These are phyloP conservation scores for Gari tellinella DNA, from an alignment of 2,888 invertebrate species.

Conservation along the genomic window DNA sequence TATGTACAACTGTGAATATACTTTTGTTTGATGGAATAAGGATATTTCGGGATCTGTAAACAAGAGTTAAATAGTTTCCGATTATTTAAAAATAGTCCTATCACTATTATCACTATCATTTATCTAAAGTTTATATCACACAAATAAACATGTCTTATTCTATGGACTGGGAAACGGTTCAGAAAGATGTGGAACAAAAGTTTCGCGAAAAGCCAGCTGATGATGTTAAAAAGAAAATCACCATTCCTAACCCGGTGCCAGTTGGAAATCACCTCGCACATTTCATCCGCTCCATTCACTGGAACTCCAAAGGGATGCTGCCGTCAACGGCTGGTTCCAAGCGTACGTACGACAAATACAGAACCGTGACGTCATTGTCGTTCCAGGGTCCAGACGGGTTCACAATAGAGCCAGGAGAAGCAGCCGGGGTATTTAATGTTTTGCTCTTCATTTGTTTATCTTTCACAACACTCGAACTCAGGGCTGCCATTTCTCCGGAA, in stretches of 20 bases:
- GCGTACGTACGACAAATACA: slow-evolving; percentile 67
- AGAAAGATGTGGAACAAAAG: slow-evolving; percentile 39
- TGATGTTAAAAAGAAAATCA: slow-evolving; percentile 58
- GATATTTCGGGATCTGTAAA: no score
- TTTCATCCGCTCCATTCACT: slow-evolving; percentile 70
- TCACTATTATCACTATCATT: no score
- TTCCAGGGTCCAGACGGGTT: slow-evolving; percentile 67
- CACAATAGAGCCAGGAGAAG: slow-evolving; percentile 45
- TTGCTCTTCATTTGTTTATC: no score
- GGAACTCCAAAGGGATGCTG: slow-evolving; percentile 71
- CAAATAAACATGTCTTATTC: slow-evolving; percentile 9
- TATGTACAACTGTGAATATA: no score
- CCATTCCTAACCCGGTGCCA: slow-evolving; percentile 61
- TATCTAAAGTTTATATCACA: no score
- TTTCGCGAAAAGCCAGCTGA: slow-evolving; percentile 49
- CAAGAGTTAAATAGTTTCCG: no score
- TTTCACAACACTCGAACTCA: no score
- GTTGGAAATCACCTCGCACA: slow-evolving; percentile 74
- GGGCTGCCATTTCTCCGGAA: no score
- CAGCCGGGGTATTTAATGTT: slow-evolving; percentile 37
- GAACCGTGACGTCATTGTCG: slow-evolving; percentile 67
- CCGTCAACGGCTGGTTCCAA: slow-evolving; percentile 69
- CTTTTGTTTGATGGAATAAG: no score
- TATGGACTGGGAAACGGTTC: slow-evolving; percentile 36
- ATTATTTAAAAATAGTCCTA: no score